Percentiles rank a stretch among this genome's conserved stretches.
Conservation (phyloP, 1,140 invertebrate genomes). For the Drosophila takahashii region DNA sequence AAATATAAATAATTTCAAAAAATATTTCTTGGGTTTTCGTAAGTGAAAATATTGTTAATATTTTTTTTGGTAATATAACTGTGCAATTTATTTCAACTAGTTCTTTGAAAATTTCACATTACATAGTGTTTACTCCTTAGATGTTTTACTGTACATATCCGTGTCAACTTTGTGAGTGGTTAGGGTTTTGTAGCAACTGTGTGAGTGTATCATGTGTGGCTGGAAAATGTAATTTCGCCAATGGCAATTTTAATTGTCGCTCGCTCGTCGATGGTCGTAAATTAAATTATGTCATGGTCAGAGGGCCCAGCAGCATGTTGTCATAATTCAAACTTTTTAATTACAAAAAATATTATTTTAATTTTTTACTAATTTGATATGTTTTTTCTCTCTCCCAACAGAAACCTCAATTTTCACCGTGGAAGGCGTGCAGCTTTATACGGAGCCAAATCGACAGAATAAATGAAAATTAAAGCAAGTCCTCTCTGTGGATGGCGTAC, state of each 20-base stretch:
- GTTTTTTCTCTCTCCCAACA: slow-evolving; percentile 83
- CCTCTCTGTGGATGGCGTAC: slow-evolving; percentile 84
- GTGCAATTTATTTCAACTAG: no score
- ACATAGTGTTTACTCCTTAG: not conserved
- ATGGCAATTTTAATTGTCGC: slow-evolving; percentile 73
- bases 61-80: no score
- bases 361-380: slow-evolving; percentile 25
- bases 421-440: slow-evolving; percentile 92
- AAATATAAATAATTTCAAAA: no score
- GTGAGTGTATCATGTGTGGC: not conserved
- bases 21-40: no score
- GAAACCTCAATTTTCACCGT: slow-evolving; percentile 97
- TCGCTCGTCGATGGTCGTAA: slow-evolving; percentile 35
- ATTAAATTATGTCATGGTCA: slow-evolving; percentile 69
- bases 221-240: slow-evolving; percentile 64
- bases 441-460: slow-evolving; percentile 87
- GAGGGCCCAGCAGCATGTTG: slow-evolving; percentile 10
- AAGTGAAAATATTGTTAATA: no score
- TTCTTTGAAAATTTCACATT: not conserved
- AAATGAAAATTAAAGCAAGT: slow-evolving; percentile 86
- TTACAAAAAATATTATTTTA: slow-evolving; percentile 39
- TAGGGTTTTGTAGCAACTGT: not conserved
- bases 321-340: slow-evolving; percentile 62
- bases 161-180: slow-evolving; percentile 24
- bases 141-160: not conserved